These are phyloP conservation scores for Gorsachius goisagi DNA, from an alignment of 2,113 vertebrate species.

Conservation along the genomic window DNA sequence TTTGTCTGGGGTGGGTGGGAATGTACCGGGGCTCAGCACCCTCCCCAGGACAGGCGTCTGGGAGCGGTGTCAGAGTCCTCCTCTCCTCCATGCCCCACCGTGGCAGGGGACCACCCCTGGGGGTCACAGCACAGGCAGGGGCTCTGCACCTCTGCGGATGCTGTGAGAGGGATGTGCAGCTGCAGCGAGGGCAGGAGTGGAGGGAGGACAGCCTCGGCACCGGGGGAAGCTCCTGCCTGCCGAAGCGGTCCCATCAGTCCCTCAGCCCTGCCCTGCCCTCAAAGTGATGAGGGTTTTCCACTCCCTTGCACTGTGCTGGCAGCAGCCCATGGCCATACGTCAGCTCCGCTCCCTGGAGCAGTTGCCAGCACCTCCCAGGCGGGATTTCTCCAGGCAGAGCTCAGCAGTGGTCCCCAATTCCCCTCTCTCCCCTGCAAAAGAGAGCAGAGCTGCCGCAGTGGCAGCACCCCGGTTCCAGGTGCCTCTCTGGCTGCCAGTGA, in stretches of 20 bases:
- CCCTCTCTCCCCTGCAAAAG: background rate
- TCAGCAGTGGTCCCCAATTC: background rate
- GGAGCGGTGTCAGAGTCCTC: background rate
- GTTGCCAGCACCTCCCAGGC: background rate
- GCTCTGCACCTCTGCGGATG: accelerated
- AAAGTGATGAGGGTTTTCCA: background rate
- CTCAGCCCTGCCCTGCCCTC: background rate
- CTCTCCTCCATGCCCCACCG: background rate
- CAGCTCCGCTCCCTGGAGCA: background rate
- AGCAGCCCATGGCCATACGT: background rate
- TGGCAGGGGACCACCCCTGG: too few species aligned
- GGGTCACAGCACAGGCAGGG: accelerated
- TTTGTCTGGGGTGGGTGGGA: background rate
- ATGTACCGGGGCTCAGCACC: background rate
- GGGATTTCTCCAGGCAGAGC: background rate
- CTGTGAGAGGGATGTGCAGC: accelerated
- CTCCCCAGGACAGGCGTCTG: background rate
- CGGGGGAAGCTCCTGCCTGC: background rate
- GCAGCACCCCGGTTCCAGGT: background rate
- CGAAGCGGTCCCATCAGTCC: background rate
- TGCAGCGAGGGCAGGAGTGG: background rate
- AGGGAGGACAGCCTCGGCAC: background rate
- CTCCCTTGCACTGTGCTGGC: background rate
- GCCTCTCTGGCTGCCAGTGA: background rate
- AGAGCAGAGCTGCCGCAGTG: accelerated